Evolutionary conservation across 2,113 vertebrate species (phyloP).

Genomic region (Rhadina sibilatrix): DNA sequence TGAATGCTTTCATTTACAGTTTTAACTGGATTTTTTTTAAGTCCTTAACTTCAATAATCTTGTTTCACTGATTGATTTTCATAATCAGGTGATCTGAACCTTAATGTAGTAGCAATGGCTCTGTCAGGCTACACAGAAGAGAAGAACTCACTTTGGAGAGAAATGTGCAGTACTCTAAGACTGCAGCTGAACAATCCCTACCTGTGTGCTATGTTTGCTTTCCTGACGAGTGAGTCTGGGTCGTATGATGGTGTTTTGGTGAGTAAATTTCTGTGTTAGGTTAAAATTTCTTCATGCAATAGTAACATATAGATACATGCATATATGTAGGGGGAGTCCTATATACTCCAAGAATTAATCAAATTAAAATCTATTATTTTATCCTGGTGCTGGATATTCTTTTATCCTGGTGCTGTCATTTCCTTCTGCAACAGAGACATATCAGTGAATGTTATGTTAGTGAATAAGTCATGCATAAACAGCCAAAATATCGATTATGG

Average conservation of each 20-base stretch:
- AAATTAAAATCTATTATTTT: neutral
- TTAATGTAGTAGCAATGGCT: conserved; percentile 99
- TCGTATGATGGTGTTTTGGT: conserved; percentile 95
- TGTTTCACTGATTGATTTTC: conserved; percentile 14
- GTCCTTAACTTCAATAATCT: neutral
- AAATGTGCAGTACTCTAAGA: conserved; percentile 96
- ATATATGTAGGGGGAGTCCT: neutral
- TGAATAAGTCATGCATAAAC: neutral
- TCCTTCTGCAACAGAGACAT: neutral
- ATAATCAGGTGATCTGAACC: conserved; percentile 89
- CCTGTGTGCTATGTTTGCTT: conserved; percentile 96
- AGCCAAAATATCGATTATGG: neutral
- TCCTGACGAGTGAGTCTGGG: conserved; percentile 95
- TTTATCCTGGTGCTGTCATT: neutral
- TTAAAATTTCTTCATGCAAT: neutral
- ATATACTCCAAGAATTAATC: neutral
- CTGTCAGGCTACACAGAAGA: conserved; percentile 96
- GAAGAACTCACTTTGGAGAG: conserved; percentile 95
- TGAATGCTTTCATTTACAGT: neutral
- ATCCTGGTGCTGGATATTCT: neutral
- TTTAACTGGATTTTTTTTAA: neutral
- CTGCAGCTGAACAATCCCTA: conserved; percentile 94
- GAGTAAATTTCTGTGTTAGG: conserved; percentile 23
- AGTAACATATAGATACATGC: neutral
- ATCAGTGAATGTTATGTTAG: neutral